Base-by-base conservation (phyloP, 1,140 invertebrate genomes). In the Euwallacea fornicatus region DNA sequence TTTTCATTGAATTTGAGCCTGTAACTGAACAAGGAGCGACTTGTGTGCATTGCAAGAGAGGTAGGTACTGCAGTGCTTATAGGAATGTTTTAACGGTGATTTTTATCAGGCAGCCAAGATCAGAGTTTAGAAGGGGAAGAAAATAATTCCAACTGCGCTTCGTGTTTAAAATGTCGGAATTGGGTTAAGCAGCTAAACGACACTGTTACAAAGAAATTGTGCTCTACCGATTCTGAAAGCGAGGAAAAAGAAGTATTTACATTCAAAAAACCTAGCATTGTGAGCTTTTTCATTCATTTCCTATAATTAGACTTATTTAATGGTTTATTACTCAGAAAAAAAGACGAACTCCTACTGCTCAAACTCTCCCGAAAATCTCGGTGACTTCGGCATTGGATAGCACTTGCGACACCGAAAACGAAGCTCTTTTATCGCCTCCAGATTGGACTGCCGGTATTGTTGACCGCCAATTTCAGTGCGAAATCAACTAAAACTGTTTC, bases 391-490 rank as follows among this genome's bases (percentile, higher is more conserved):
- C 53, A 8, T 15, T 69, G 10, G 75, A 78, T 16, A 76, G 74
- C 33, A 76, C 71, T 41, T 73, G 73, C 58, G 76, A 77, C 43
- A 76, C 76, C n/a, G 77, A 78, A 15, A 74, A 75, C 59, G 77
- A 77, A 66, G 71, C 73, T 13, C 55, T 76, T 10, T 76, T 73
- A 6, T 86, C 86, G 76, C 83, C 81, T 9, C 43, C 75, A 75
- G 33, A 75, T 66, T 66, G 74, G 65, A 53, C 75, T 71, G 58
- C 77, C 65, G 59, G 78, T 75, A 58, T 33, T 33, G 4, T 33
- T 33, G 21, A 33, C 21, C 4, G 21, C 21, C 1, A 33, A 33
- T 33, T n/a, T 61, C 11, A n/a, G 9, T 43, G 11, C 50, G 50
- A 15, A 15, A n/a, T 53, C 15, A 8, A 53, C 21, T 33, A 33